Evolutionary conservation across 2,888 invertebrate genomes (phyloP).

Genomic region (Parnassius smintheus): DNA sequence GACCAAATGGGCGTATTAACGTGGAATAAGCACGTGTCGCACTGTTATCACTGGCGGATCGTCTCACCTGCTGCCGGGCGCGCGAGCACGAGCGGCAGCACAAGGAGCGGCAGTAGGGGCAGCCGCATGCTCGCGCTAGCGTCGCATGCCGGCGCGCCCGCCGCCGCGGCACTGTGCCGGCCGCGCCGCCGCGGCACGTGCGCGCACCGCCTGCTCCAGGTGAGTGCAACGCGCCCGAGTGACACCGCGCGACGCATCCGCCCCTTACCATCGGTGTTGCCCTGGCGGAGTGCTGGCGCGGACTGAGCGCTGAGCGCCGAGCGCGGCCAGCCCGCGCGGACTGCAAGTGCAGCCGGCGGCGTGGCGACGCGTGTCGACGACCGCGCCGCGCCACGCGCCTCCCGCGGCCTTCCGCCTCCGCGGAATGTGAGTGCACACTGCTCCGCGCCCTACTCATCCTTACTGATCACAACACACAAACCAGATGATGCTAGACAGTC

Average conservation of each 20-base stretch:
- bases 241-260: conserved; percentile 33
- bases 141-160: conserved; percentile 68
- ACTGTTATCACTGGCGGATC: background rate
- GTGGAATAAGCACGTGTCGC: background rate
- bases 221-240: conserved; percentile 48
- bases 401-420: conserved; percentile 39
- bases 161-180: conserved; percentile 52
- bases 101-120: conserved; percentile 74
- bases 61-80: conserved; percentile 72
- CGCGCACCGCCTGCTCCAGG: conserved; percentile 47
- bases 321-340: conserved; percentile 37
- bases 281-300: conserved; percentile 62
- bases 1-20: background rate
- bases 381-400: conserved; percentile 33
- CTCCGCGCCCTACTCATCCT: conserved; percentile 20
- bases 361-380: conserved; percentile 39
- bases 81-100: conserved; percentile 71
- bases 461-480: background rate
- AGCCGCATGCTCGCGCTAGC: conserved; percentile 75
- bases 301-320: conserved; percentile 48
- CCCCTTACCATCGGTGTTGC: conserved; percentile 50
- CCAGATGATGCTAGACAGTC: no score
- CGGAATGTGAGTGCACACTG: conserved; percentile 32
- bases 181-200: conserved; percentile 41
- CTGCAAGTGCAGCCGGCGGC: conserved; percentile 55